Evolutionary conservation across 2,113 vertebrate genomes (phyloP), one percentile per base, ranked within the genome.

Genomic region (Lonchura striata): DNA sequence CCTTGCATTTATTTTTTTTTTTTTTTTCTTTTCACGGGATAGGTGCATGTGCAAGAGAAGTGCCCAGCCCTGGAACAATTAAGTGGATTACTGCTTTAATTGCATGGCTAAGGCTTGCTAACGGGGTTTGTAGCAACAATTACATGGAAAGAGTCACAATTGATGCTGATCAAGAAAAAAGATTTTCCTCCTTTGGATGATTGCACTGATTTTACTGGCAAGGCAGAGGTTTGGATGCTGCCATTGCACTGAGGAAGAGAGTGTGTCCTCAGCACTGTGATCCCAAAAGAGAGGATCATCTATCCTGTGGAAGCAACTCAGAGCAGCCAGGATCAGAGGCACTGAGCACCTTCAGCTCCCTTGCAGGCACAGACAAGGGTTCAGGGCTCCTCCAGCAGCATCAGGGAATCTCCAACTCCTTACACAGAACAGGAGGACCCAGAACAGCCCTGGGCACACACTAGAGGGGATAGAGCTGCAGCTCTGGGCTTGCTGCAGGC

Each of bases 231-330:
- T 41, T 41, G 3, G 13, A 47, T 50, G 30, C 60, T 83, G 90
- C 47, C 3, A 1, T 3, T 42, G 54, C 24, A 39, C 30, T 4
- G 25, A 33, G 63, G 50, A 77, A 75, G 54, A 82, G 28, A 37
- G 13, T 0, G 0, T 39, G 56, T 8, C 91, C 52, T 60, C 21
- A 66, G 64, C 9, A 7, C 0, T 44, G 42, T 8, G 23, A 25
- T 56, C 64, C 56, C 87, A 18, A 56, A 87, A 61, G 33, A 10
- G 42, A 80, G 71, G 39, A 70, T 72, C 39, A 28, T 35, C 57
- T 68, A 12, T 65, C 50, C 59, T 61, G 30, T 71, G 65, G 57
- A 91, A 69, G 17, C 57, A 82, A 10, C n/a, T 33, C 31, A n/a
- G 30, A 91, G 57, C 13, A 87, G 61, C 41, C 49, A 65, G 23